Evolutionary conservation across 2,113 vertebrate genomes (phyloP).

Genomic region (Castor canadensis): DNA sequence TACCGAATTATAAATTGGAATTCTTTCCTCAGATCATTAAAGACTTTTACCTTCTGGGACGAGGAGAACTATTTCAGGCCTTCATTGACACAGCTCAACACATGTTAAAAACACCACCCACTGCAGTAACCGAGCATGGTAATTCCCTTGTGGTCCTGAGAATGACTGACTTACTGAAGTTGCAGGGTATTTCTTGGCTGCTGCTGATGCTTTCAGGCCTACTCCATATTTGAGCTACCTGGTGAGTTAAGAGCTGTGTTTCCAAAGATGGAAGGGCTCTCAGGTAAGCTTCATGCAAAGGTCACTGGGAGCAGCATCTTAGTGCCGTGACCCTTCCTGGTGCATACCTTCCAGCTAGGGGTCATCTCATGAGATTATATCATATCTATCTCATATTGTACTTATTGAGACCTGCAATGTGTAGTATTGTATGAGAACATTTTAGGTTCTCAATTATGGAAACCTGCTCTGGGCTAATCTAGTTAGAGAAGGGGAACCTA

Average conservation of each 20-base stretch:
- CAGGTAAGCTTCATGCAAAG: neutral
- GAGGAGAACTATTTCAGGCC: constrained; percentile 97
- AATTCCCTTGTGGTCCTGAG: constrained; percentile 63
- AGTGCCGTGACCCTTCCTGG: neutral
- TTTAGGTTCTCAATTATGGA: neutral
- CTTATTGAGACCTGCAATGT: neutral
- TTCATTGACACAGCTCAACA: constrained; percentile 98
- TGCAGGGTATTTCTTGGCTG: neutral
- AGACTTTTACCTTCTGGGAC: constrained; percentile 97
- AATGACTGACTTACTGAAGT: too few species aligned
- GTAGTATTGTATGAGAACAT: neutral
- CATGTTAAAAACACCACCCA: constrained; percentile 97
- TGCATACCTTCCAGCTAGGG: neutral
- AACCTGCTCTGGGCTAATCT: neutral
- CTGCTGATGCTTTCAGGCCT: neutral
- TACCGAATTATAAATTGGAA: constrained; percentile 37
- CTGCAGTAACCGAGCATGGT: constrained; percentile 97
- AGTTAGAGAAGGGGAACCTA: neutral
- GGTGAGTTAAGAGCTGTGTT: neutral
- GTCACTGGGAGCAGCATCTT: neutral
- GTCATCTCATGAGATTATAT: neutral
- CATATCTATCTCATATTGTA: neutral
- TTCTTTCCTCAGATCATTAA: constrained; percentile 93
- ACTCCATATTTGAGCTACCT: neutral
- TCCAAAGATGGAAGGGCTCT: neutral